phyloP scores from a whole-genome alignment of 2,888 invertebrate species.

The Desoria tigrina region DNA sequence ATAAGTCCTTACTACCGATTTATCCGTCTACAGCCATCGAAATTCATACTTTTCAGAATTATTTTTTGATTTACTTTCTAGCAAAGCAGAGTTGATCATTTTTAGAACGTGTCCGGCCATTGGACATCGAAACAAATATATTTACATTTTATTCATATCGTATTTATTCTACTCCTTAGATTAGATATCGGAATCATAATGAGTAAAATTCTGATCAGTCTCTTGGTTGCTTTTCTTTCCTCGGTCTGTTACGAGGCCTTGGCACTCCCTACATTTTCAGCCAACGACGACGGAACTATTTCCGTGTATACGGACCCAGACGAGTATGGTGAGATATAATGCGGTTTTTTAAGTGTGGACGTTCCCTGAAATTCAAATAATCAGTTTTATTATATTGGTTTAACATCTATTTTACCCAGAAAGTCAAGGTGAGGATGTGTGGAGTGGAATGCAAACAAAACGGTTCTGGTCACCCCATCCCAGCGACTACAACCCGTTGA shows the following conservation, averaged over 20 bases:
- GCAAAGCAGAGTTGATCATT: no score
- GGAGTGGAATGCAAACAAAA: slow-evolving; percentile 35
- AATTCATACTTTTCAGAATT: no score
- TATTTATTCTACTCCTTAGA: no score
- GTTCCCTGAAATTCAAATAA: no score
- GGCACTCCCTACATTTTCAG: slow-evolving; percentile 20
- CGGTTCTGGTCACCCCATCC: slow-evolving; percentile 52
- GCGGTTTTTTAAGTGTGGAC: background rate
- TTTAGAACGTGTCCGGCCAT: no score
- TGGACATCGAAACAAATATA: no score
- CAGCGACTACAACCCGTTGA: slow-evolving; percentile 52
- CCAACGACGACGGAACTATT: slow-evolving; percentile 25
- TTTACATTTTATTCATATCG: no score
- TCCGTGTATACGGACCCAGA: slow-evolving; percentile 30
- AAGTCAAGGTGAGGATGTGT: slow-evolving; percentile 28
- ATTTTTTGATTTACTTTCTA: no score
- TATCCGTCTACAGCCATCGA: no score
- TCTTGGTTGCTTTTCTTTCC: slow-evolving; percentile 11
- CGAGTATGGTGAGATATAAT: slow-evolving; percentile 30
- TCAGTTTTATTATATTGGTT: slow-evolving; percentile 18
- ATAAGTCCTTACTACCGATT: no score
- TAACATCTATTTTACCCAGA: slow-evolving; percentile 12
- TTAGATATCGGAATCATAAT: no score
- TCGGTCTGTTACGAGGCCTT: slow-evolving; percentile 7
- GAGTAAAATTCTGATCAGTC: slow-evolving; percentile 3